Base-by-base conservation (phyloP, 2,113 vertebrate species). In the Hassar affinis region DNA sequence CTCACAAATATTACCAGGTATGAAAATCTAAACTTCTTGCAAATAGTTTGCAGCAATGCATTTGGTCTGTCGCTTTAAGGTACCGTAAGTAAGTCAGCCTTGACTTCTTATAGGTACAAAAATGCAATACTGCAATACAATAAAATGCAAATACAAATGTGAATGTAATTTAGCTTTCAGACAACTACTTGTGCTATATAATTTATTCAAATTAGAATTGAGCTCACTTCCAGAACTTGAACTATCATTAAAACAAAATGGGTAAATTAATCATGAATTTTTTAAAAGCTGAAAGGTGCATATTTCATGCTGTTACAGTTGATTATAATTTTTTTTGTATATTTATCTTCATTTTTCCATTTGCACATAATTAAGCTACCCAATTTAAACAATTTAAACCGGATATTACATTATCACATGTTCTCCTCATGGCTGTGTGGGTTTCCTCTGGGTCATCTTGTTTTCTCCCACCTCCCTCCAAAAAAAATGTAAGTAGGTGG, bases 191-290 rank as follows among this genome's bases (percentile, higher is more conserved):
- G 5, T 74, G 54, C 12, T 51, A 12, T 49, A 25, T 11, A 30
- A 30, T 47, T 27, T 45, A 27, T 79, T 61, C 25, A 45, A 27
- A 49, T 51, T 80, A 4, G 59, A 80, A 66, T 49, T 52, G n/a
- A 64, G 17, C 59, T 64, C 9, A 33, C 57, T 27, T 17, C 15
- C 42, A 79, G 25, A 64, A 20, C 49, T 30, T 49, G 49, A 42
- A 79, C 17, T 47, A 56, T 62, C 38, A 62, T 79, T 79, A 61
- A 79, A 62, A 47, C 25, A 12, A 79, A 61, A 79, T 45, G 56
- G 22, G 56, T 62, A 30, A 61, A 45, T 45, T 30, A 74, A 49
- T 74, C 69, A 27, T 74, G 6, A 74, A n/a, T n/a, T n/a, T n/a
- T n/a, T n/a, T n/a, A n/a, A 27, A 79, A 30, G 56, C 45, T 79